phyloP scores from a whole-genome alignment of 2,797 vertebrate species.

The Synanceia verrucosa region DNA sequence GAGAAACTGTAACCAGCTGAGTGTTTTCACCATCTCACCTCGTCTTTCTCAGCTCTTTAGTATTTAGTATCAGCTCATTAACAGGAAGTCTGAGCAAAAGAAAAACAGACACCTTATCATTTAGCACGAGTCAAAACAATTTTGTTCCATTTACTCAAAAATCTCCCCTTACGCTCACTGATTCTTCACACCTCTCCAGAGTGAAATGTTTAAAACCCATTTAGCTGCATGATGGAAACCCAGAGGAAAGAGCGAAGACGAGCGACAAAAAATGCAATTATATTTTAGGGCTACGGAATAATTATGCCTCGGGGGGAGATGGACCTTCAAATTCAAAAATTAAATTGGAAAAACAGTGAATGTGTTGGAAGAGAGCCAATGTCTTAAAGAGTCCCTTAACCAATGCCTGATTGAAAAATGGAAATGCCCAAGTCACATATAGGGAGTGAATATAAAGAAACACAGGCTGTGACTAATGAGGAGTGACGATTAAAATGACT shows the following conservation, averaged over 20 bases:
- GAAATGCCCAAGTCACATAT: conserved; percentile 25
- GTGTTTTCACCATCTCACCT: conserved; percentile 24
- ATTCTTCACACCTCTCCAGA: conserved; percentile 31
- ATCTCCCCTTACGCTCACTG: conserved; percentile 13
- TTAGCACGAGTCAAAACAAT: conserved; percentile 32
- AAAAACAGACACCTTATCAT: conserved; percentile 9
- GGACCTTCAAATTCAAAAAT: conserved; percentile 23
- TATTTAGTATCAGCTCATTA: conserved; percentile 41
- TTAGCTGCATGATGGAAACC: conserved; percentile 26
- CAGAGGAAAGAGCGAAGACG: conserved; percentile 21
- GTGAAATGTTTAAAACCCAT: conserved; percentile 39
- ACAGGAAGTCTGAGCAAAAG: conserved; percentile 18
- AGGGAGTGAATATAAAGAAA: conserved; percentile 32
- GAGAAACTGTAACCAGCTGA: conserved; percentile 27
- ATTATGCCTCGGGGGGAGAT: conserved; percentile 40
- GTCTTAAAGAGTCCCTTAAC: conserved; percentile 28
- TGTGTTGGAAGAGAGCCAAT: conserved; percentile 29
- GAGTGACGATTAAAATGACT: conserved; percentile 27
- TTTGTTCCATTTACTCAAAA: conserved; percentile 29
- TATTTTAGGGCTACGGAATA: conserved; percentile 45
- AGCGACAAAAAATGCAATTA: conserved; percentile 46
- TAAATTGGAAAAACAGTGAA: conserved; percentile 1
- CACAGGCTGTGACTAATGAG: conserved; percentile 28
- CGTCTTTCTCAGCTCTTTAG: conserved; percentile 41
- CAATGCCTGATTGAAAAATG: conserved; percentile 28